Percentiles rank a stretch among this genome's conserved stretches.
These are phyloP conservation scores for Meriones psammophilus DNA, from an alignment of 2,797 vertebrate genomes.

Conservation along the genomic window DNA sequence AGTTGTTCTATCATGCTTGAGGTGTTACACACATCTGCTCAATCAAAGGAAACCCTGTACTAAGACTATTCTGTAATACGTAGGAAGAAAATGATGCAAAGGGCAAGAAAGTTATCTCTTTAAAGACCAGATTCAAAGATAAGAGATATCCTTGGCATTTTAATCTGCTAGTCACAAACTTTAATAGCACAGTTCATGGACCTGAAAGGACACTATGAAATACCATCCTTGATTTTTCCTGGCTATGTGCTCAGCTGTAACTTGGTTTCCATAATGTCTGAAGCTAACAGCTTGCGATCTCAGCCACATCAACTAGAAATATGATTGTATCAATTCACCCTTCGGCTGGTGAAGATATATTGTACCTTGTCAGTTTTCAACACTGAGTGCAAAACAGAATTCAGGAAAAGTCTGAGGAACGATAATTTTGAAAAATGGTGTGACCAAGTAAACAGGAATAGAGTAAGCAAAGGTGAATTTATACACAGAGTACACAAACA, in stretches of 20 bases:
- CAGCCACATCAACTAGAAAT: not conserved
- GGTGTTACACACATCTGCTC: conserved; percentile 31
- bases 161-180: not conserved
- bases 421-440: conserved; percentile 35
- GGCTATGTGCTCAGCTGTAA: not conserved
- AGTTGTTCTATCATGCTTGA: not conserved
- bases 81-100: not conserved
- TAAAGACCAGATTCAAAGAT: not conserved
- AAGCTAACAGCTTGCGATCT: not conserved
- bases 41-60: conserved; percentile 18
- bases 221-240: conserved; percentile 1
- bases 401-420: conserved; percentile 62
- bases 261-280: not conserved
- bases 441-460: conserved; percentile 9
- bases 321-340: not conserved
- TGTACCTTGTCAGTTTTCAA: conserved; percentile 18
- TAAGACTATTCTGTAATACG: conserved; percentile 27
- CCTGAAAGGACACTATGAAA: conserved; percentile 30
- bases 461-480: not conserved
- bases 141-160: not conserved
- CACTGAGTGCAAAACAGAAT: not conserved
- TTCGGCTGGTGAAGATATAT: not conserved
- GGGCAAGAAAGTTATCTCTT: not conserved
- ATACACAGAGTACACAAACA: conserved; percentile 37
- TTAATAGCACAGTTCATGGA: not conserved